Evolutionary conservation across 2,113 vertebrate genomes (phyloP).

Genomic region (Dipodomys spectabilis): DNA sequence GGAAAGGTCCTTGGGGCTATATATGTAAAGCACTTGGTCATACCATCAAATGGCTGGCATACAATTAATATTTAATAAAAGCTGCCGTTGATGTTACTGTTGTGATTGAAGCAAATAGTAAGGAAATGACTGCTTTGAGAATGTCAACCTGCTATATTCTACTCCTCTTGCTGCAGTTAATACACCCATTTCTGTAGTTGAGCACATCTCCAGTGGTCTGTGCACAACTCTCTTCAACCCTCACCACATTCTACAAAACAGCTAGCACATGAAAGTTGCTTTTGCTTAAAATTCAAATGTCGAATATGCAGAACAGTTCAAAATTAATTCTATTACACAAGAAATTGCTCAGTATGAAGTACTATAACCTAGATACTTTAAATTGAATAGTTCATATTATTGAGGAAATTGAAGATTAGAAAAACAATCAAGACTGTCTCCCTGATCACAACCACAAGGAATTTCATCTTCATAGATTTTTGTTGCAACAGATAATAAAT

Average conservation of each 20-base stretch:
- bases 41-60: slow-evolving; percentile 8
- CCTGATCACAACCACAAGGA: background rate
- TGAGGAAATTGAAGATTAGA: slow-evolving; percentile 47
- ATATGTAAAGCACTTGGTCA: slow-evolving; percentile 54
- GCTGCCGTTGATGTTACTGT: slow-evolving; percentile 5
- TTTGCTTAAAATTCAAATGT: slow-evolving; percentile 62
- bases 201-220: background rate
- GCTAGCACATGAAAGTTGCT: slow-evolving; percentile 30
- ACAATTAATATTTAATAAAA: slow-evolving; percentile 66
- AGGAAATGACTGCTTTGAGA: slow-evolving; percentile 31
- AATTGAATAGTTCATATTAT: slow-evolving; percentile 47
- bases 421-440: slow-evolving; percentile 25
- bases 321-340: slow-evolving; percentile 63
- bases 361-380: slow-evolving; percentile 23
- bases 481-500: slow-evolving; percentile 50
- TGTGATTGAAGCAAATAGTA: slow-evolving; percentile 58
- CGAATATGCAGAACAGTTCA: slow-evolving; percentile 52
- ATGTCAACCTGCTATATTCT: slow-evolving; percentile 40
- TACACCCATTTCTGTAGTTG: background rate
- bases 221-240: background rate
- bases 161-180: background rate
- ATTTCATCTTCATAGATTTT: slow-evolving; percentile 49
- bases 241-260: slow-evolving; percentile 45
- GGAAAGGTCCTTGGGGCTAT: slow-evolving; percentile 49
- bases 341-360: slow-evolving; percentile 40